A percentile compares a stretch with the other conserved stretches of the same genome.
These are phyloP conservation scores for Anser brachyrhynchus DNA, from an alignment of 2,113 vertebrate genomes.

Conservation along the genomic window DNA sequence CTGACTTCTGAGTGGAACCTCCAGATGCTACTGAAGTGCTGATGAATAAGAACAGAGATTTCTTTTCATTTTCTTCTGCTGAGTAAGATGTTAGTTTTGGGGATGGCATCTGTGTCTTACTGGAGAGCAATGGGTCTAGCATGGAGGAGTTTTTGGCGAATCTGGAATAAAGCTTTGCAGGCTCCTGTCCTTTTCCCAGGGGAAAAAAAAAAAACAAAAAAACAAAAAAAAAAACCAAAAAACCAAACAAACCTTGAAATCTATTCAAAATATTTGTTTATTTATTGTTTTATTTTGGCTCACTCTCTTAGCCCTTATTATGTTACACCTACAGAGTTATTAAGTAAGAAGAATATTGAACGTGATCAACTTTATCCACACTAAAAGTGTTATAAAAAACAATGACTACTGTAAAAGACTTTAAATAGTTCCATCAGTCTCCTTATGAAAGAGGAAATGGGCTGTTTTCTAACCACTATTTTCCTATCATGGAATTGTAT, in stretches of 20 bases:
- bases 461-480: slow-evolving; percentile 9
- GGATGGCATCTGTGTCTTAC: not conserved
- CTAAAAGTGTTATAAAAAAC: not conserved
- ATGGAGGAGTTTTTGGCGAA: not conserved
- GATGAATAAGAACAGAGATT: not conserved
- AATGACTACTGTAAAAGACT: not conserved
- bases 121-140: not conserved
- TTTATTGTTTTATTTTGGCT: not conserved
- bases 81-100: not conserved
- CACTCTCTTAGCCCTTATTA: not conserved
- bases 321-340: not conserved
- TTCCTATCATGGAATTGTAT: slow-evolving; percentile 47
- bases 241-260: not conserved
- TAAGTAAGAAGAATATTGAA: not conserved
- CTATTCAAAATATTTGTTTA: not conserved
- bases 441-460: slow-evolving; percentile 54
- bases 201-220: not conserved
- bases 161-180: not conserved
- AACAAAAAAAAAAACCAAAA: not conserved
- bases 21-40: not conserved
- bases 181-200: not conserved
- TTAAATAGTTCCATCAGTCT: slow-evolving; percentile 54
- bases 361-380: not conserved
- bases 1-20: not conserved
- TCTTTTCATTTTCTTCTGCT: not conserved